Conservation (phyloP, 2,797 vertebrate genomes). For the Xenentodon cancila region DNA sequence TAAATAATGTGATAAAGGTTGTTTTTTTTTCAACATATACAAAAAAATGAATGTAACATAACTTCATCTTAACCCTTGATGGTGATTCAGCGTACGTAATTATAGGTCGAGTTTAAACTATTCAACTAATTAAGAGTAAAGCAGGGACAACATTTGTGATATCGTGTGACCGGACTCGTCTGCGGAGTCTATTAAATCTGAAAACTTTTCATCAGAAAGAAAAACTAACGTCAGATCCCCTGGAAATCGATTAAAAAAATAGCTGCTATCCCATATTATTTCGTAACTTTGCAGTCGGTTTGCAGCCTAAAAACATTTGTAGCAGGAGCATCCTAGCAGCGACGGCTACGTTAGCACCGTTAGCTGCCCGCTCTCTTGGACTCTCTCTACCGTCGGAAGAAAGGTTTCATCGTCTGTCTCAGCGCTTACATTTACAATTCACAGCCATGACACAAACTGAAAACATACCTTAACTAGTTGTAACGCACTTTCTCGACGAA, state of each 20-base stretch:
- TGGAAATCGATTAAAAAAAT: rapidly evolving
- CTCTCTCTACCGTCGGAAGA: conserved; percentile 55
- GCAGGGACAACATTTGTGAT: too few relatives aligned
- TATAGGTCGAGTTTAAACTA: too few relatives aligned
- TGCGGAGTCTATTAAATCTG: background rate
- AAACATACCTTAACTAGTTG: conserved; percentile 43
- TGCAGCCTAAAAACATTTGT: background rate
- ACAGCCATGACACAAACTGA: background rate
- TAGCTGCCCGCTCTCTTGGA: conserved; percentile 32
- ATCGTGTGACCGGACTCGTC: too few relatives aligned
- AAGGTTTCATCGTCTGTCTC: background rate
- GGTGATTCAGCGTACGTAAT: too few relatives aligned
- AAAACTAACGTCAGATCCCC: background rate
- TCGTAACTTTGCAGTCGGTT: rapidly evolving
- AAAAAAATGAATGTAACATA: too few relatives aligned
- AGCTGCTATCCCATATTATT: rapidly evolving
- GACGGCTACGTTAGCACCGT: conserved; percentile 32
- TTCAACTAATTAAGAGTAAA: too few relatives aligned
- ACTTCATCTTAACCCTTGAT: too few relatives aligned
- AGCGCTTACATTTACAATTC: background rate
- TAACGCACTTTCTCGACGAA: conserved; percentile 15
- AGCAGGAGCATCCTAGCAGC: conserved; percentile 26
- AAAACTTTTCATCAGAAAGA: conserved; percentile 14
- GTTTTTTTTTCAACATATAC: too few relatives aligned
- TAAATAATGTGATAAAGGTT: too few relatives aligned